Evolutionary conservation across 2,113 vertebrate genomes (phyloP).

Genomic region (Fulica atra): DNA sequence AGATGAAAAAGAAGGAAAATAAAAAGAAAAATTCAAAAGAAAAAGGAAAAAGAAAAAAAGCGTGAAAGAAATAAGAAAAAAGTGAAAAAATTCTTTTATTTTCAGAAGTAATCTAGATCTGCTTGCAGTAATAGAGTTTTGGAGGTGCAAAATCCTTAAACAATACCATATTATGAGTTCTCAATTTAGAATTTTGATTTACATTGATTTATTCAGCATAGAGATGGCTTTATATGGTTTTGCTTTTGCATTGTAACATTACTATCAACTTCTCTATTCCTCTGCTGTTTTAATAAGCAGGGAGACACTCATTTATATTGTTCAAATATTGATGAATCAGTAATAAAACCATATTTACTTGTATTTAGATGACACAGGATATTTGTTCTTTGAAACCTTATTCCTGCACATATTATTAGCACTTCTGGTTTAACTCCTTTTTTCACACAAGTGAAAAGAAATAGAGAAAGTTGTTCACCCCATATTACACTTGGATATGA

Average conservation of each 20-base stretch:
- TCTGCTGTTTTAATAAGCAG: background rate
- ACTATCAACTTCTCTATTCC: background rate
- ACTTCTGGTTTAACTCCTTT: background rate
- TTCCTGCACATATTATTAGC: background rate
- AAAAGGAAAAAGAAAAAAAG: background rate
- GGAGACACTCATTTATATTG: background rate
- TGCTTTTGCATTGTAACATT: background rate
- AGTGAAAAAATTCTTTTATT: fast-evolving
- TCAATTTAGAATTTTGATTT: background rate
- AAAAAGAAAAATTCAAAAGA: no score
- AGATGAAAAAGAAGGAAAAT: background rate
- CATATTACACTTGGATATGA: background rate
- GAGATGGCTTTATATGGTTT: background rate
- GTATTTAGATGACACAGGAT: background rate
- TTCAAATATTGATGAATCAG: background rate
- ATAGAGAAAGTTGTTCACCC: background rate
- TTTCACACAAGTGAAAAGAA: background rate
- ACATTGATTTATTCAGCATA: background rate
- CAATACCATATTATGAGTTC: background rate
- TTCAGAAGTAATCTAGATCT: background rate
- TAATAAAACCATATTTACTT: background rate
- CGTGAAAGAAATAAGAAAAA: fast-evolving
- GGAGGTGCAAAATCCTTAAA: background rate
- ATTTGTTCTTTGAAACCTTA: background rate
- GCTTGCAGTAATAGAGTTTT: background rate